Percentiles rank a stretch among this genome's conserved stretches.
These are phyloP conservation scores for Papilio dardanus DNA, from an alignment of 1,140 invertebrate species.

Conservation along the genomic window DNA sequence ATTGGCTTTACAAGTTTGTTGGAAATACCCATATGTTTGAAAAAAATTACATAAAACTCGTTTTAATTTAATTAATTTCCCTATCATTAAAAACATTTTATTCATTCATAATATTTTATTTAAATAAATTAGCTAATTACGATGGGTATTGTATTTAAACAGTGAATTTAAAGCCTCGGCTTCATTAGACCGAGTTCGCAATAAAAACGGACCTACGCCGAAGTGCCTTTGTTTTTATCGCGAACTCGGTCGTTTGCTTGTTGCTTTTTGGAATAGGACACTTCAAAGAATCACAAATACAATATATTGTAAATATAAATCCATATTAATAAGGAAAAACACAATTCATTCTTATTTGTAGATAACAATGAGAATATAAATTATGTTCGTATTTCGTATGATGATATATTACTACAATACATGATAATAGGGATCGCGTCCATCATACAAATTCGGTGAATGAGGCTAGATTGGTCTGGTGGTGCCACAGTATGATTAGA, in stretches of 20 bases:
- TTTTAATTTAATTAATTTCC: slow-evolving; percentile 24
- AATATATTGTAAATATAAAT: too few species aligned
- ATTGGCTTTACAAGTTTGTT: not conserved
- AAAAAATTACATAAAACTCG: slow-evolving; percentile 29
- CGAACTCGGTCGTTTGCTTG: too few species aligned
- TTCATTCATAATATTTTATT: slow-evolving; percentile 20
- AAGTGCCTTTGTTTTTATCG: too few species aligned
- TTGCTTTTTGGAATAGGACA: too few species aligned
- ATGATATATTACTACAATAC: slow-evolving; percentile 16
- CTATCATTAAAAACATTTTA: not conserved
- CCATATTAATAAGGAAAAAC: not conserved
- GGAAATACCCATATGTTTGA: slow-evolving; percentile 27
- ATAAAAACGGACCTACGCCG: too few species aligned
- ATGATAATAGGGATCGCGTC: slow-evolving; percentile 3
- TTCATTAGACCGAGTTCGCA: too few species aligned
- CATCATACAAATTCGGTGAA: slow-evolving; percentile 15
- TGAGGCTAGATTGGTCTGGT: slow-evolving; percentile 21
- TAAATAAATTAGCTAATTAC: not conserved
- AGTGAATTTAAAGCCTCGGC: too few species aligned
- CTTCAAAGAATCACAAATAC: not conserved
- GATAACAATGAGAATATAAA: not conserved
- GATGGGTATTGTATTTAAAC: too few species aligned
- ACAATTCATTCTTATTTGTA: not conserved
- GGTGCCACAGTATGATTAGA: slow-evolving; percentile 10
- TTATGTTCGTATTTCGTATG: not conserved